Conservation (phyloP, 2,113 vertebrate species). For the Perca fluviatilis region DNA sequence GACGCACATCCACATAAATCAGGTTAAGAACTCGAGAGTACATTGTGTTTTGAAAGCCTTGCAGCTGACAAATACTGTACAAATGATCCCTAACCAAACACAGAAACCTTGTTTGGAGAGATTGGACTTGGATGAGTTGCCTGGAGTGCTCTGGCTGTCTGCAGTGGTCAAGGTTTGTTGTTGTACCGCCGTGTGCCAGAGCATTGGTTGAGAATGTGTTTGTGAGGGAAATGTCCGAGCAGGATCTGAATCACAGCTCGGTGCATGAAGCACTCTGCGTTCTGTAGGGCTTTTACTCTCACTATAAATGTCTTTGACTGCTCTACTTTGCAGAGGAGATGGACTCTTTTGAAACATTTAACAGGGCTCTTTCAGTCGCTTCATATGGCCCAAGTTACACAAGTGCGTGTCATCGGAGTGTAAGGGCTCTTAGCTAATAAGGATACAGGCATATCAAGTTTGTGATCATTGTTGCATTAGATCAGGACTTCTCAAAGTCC, state of each 20-base stretch:
- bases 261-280: neutral
- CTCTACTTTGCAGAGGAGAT: conserved; percentile 25
- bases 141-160: neutral
- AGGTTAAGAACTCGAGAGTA: conserved; percentile 23
- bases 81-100: conserved; percentile 43
- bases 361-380: neutral
- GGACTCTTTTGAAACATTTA: conserved; percentile 39
- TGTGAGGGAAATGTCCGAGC: conserved; percentile 22
- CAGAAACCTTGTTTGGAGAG: conserved; percentile 32
- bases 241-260: neutral
- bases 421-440: neutral
- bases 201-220: conserved; percentile 13
- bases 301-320: conserved; percentile 10
- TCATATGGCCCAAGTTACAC: neutral
- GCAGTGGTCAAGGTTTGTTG: conserved; percentile 16
- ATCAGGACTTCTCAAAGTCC: too few species aligned
- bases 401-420: neutral
- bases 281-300: neutral
- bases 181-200: neutral
- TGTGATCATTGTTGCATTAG: too few species aligned
- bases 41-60: conserved; percentile 47
- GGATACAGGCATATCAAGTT: neutral
- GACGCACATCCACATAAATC: conserved; percentile 34
- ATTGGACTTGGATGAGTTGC: neutral
- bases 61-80: conserved; percentile 50